Conservation (phyloP, 2,113 vertebrate genomes). For the Paramormyrops kingsleyae region DNA sequence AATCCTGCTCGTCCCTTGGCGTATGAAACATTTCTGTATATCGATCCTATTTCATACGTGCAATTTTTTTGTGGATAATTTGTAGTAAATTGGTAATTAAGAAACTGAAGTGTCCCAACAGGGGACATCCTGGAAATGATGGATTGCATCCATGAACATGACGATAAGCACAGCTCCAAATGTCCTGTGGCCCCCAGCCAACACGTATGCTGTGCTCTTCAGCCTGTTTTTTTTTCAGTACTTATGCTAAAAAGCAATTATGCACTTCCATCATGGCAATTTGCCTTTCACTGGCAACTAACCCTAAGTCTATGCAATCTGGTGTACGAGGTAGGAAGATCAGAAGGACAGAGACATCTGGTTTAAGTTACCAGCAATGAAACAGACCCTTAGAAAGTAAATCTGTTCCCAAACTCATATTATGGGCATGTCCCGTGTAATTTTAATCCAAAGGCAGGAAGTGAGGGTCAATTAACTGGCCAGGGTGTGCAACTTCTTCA, state of each 20-base stretch:
- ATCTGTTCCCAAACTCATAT: slow-evolving; percentile 31
- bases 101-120: neutral
- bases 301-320: neutral
- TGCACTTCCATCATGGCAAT: slow-evolving; percentile 29
- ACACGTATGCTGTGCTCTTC: neutral
- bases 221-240: neutral
- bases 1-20: neutral
- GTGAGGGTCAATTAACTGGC: slow-evolving; percentile 48
- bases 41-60: neutral
- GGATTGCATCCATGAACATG: neutral
- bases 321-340: slow-evolving; percentile 32
- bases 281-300: slow-evolving; percentile 20
- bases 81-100: neutral
- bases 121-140: neutral
- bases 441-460: slow-evolving; percentile 49
- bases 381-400: slow-evolving; percentile 34
- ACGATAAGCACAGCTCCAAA: neutral
- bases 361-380: slow-evolving; percentile 52
- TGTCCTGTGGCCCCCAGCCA: neutral
- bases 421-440: slow-evolving; percentile 35
- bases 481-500: slow-evolving; percentile 38
- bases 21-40: neutral
- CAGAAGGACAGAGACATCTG: slow-evolving; percentile 53
- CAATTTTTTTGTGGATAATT: neutral
- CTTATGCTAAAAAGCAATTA: neutral